Evolutionary conservation across 92 coral and sea anemone species (phyloP).

Genomic region (Chrysogorgia sp.): DNA sequence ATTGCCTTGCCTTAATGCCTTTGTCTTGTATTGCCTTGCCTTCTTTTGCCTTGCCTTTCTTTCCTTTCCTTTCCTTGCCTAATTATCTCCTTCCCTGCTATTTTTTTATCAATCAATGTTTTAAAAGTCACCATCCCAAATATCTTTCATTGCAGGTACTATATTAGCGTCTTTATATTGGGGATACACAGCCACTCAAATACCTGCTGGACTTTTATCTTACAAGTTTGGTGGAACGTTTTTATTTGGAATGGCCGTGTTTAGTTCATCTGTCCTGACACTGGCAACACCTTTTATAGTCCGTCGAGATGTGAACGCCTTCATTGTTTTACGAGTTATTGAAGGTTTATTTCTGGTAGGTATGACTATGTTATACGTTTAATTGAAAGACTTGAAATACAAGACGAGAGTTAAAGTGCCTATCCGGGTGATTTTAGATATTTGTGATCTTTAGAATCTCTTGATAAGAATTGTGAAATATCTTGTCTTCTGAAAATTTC

Average conservation of each 20-base stretch:
- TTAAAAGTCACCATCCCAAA: neutral
- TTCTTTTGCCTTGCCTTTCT: too few species aligned
- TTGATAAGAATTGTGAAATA: too few species aligned
- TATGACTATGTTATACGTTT: neutral
- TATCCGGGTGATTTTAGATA: too few species aligned
- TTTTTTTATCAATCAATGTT: too few species aligned
- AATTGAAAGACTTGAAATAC: too few species aligned
- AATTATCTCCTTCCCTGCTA: too few species aligned
- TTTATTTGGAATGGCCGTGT: conserved; percentile 51
- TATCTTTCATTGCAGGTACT: conserved; percentile 40
- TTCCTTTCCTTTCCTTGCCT: too few species aligned
- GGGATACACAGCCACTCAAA: conserved; percentile 69
- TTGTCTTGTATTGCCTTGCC: too few species aligned
- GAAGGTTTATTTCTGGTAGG: conserved; percentile 28
- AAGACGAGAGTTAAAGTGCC: too few species aligned
- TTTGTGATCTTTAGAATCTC: too few species aligned
- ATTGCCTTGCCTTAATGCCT: too few species aligned
- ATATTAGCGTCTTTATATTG: conserved; percentile 71
- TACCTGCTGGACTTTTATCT: conserved; percentile 72
- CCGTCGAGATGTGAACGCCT: conserved; percentile 50
- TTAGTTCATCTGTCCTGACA: conserved; percentile 66
- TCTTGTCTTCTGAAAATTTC: too few species aligned
- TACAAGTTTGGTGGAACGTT: conserved; percentile 65
- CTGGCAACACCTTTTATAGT: conserved; percentile 51
- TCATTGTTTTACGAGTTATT: conserved; percentile 48